Evolutionary conservation across 2,888 invertebrate genomes (phyloP).

Genomic region (Clunio marinus): DNA sequence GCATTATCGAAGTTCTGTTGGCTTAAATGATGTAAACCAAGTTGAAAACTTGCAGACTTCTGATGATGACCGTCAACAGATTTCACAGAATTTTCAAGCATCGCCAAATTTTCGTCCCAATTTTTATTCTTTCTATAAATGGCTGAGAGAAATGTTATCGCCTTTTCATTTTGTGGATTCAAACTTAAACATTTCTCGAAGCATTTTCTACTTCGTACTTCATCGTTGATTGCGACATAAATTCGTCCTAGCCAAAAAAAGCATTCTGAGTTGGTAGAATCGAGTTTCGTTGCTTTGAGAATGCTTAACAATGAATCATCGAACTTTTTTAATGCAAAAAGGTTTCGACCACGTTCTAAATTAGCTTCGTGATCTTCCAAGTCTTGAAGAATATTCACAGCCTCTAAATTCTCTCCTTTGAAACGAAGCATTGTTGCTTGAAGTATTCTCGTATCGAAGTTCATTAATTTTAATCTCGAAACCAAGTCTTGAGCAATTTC

Average conservation of each 20-base stretch:
- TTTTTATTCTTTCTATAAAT: slow-evolving; percentile 66
- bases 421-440: slow-evolving; percentile 49
- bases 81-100: slow-evolving; percentile 56
- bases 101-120: slow-evolving; percentile 60
- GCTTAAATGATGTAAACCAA: slow-evolving; percentile 76
- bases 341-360: slow-evolving; percentile 45
- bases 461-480: slow-evolving; percentile 46
- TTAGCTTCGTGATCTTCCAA: slow-evolving; percentile 52
- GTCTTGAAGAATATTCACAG: slow-evolving; percentile 54
- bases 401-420: slow-evolving; percentile 54
- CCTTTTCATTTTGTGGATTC: slow-evolving; percentile 62
- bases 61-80: slow-evolving; percentile 53
- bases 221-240: slow-evolving; percentile 62
- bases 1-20: slow-evolving; percentile 69
- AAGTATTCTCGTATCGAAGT: slow-evolving; percentile 54
- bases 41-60: slow-evolving; percentile 76
- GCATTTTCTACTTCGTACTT: slow-evolving; percentile 73
- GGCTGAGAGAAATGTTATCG: slow-evolving; percentile 71
- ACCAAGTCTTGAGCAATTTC: slow-evolving; percentile 48
- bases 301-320: slow-evolving; percentile 61
- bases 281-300: slow-evolving; percentile 65
- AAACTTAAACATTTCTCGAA: slow-evolving; percentile 78
- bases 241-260: slow-evolving; percentile 73
- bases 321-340: slow-evolving; percentile 52
- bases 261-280: slow-evolving; percentile 68